Conservation (phyloP, 2,113 vertebrate genomes). For the Brevimyrus niger region DNA sequence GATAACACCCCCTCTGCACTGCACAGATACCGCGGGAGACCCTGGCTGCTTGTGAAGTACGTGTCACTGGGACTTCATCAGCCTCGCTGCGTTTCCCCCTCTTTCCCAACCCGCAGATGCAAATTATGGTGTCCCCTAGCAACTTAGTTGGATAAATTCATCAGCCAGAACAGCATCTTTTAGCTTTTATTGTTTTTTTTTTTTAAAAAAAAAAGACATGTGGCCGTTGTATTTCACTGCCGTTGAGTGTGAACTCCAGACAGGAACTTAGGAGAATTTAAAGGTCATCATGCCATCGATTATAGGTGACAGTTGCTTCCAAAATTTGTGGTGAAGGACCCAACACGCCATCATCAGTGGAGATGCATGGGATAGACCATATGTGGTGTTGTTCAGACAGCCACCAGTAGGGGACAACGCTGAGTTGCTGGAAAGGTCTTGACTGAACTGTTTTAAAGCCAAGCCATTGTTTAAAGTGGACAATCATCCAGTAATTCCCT, state of each 20-base stretch:
- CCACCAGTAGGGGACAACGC: background rate
- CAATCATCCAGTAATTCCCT: background rate
- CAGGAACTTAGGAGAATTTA: background rate
- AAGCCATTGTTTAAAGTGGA: background rate
- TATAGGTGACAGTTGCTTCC: background rate
- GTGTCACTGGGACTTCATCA: background rate
- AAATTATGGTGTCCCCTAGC: background rate
- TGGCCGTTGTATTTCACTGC: background rate
- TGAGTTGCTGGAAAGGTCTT: background rate
- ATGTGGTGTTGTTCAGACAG: background rate
- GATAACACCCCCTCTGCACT: slow-evolving; percentile 53
- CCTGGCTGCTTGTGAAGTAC: background rate
- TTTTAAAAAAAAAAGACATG: background rate
- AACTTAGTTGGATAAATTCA: background rate
- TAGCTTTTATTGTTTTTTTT: background rate
- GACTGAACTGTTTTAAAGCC: background rate
- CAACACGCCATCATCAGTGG: background rate
- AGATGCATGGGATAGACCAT: background rate
- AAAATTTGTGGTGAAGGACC: background rate
- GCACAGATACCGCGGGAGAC: slow-evolving; percentile 49
- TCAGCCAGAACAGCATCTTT: background rate
- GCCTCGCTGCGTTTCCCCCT: background rate
- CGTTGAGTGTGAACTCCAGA: background rate
- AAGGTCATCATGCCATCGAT: background rate
- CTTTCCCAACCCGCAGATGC: background rate